Base-by-base conservation (phyloP, 2,888 invertebrate genomes). In the Acrobasis suavella region DNA sequence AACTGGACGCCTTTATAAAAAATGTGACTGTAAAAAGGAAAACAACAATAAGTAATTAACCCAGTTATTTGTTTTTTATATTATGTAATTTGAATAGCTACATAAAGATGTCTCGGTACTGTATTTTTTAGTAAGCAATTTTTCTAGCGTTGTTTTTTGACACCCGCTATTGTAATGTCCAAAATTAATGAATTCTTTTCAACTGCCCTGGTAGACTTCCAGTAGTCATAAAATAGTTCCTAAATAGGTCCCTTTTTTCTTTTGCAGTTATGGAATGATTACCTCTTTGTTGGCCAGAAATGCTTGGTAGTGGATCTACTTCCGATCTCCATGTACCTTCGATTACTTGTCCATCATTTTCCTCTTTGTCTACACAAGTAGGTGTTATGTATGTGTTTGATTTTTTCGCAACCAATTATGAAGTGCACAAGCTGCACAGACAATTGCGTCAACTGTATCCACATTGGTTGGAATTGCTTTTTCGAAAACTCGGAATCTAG, bases 381-480 rank as follows among this genome's bases (percentile, higher is more conserved):
- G 62, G 14, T 55, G 64, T 67, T 60, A 67, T 65, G 58, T 67
- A 67, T 14, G 49, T 17, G 12, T 10, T 58, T 54, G 67, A 12
- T 54, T 63, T 55, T 69, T 71, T 62, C 58, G 51, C 56, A 70
- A 62, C 67, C 69, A 69, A 63, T 71, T 71, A 54, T 69, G 69
- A 62, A 70, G 63, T 9, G 68, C 64, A 61, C 67, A 68, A 54
- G 62, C 58, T 54, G 69, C 63, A 50, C 63, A 58, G 55, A 72
- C 62, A 52, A 72, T 67, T 54, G 58, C 52, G 58, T 66, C 66
- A 52, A 60, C 60, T 58, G 58, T 62, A 9, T 64, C 64, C 62
- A 64, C 63, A 59, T 49, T 64, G 39, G 66, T 68, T 50, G 64
- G 66, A 51, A 67, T 63, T 56, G 69, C 64, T 64, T 67, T 66